phyloP scores from a whole-genome alignment of 2,797 vertebrate genomes.

The Okamejei kenojei region DNA sequence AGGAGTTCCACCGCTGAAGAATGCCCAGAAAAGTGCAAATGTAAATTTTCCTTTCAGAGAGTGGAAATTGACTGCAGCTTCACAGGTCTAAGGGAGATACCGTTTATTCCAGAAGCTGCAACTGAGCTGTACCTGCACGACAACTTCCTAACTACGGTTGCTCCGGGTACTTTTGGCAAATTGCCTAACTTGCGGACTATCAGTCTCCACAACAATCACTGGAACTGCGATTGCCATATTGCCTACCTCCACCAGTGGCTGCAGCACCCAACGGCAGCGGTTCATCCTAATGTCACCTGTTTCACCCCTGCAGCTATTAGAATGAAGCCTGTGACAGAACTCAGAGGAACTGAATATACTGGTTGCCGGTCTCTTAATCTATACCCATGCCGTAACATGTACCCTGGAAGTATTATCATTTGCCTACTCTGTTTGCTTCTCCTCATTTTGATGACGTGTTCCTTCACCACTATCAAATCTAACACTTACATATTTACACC shows the following conservation, averaged over 20 bases:
- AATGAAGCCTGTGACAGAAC: slow-evolving; percentile 50
- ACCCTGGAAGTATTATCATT: slow-evolving; percentile 44
- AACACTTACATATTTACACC: slow-evolving; percentile 55
- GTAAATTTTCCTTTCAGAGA: slow-evolving; percentile 42
- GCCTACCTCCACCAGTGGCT: slow-evolving; percentile 66
- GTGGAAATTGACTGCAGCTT: slow-evolving; percentile 62
- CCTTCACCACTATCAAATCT: slow-evolving; percentile 39
- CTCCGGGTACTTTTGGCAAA: slow-evolving; percentile 60
- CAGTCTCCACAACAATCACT: slow-evolving; percentile 62
- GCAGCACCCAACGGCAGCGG: slow-evolving; percentile 49
- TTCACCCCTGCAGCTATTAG: slow-evolving; percentile 54
- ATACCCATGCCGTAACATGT: slow-evolving; percentile 47
- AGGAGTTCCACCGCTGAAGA: slow-evolving; percentile 40
- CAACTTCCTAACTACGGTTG: slow-evolving; percentile 55
- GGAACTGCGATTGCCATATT: slow-evolving; percentile 68
- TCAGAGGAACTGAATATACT: slow-evolving; percentile 52
- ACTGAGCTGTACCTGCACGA: slow-evolving; percentile 58
- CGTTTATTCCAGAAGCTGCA: slow-evolving; percentile 50
- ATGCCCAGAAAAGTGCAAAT: slow-evolving; percentile 49
- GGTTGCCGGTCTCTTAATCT: slow-evolving; percentile 44
- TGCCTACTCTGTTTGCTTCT: slow-evolving; percentile 53
- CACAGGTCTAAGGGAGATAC: slow-evolving; percentile 48
- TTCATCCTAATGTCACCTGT: slow-evolving; percentile 50
- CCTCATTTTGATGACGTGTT: slow-evolving; percentile 49
- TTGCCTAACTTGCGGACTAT: slow-evolving; percentile 51